Conservation (phyloP, 2,797 vertebrate species). For the Rhyacichthys aspro region DNA sequence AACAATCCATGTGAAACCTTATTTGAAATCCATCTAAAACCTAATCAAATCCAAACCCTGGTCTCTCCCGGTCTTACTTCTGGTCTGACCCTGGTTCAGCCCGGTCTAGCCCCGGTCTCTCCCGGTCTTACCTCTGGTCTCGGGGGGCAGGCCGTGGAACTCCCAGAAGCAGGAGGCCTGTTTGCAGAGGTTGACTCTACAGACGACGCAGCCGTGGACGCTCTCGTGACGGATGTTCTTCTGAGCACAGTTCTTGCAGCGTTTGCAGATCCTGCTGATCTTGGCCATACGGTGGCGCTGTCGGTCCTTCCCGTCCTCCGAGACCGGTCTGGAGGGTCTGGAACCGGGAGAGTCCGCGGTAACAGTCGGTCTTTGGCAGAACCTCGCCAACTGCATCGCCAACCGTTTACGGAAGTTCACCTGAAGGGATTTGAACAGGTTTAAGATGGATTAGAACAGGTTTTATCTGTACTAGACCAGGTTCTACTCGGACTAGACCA, state of each 20-base stretch:
- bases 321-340: background rate
- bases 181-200: constrained; percentile 75
- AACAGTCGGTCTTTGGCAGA: constrained; percentile 58
- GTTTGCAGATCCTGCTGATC: constrained; percentile 64
- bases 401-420: constrained; percentile 77
- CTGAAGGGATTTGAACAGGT: constrained; percentile 37
- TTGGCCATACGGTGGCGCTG: constrained; percentile 70
- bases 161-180: constrained; percentile 78
- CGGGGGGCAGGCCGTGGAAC: constrained; percentile 62
- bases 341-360: constrained; percentile 12
- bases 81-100: no score
- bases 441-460: no score
- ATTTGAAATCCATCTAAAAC: no score
- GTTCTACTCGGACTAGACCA: no score
- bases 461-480: no score
- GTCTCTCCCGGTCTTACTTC: no score
- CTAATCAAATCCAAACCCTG: no score
- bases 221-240: constrained; percentile 72
- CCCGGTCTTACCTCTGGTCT: constrained; percentile 62
- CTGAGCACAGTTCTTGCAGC: constrained; percentile 74
- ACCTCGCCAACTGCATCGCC: constrained; percentile 78
- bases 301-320: constrained; percentile 7
- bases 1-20: no score
- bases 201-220: constrained; percentile 72
- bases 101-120: no score